Evolutionary conservation across 1,140 invertebrate genomes (phyloP), one percentile per base, ranked within the genome.

Genomic region (Drosophila miranda): DNA sequence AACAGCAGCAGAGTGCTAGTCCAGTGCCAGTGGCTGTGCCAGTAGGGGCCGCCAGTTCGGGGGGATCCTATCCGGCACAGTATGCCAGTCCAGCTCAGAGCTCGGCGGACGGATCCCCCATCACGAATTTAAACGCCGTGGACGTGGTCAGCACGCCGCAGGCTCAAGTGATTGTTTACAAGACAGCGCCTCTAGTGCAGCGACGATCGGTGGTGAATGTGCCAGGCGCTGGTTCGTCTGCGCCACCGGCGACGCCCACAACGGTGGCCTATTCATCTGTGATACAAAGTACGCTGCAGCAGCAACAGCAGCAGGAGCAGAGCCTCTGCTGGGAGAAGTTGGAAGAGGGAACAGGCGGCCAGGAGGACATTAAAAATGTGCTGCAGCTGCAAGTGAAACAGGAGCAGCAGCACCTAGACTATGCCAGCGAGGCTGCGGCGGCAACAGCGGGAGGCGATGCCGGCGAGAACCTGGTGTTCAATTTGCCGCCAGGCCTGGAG

Each of bases 241-340:
- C 74, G 26, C 16, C 67, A 43, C 13, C 52, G 13, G 46, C 60
- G 19, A 61, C 82, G 42, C 75, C 82, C 60, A 76, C 78, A 55
- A 84, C 89, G 43, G 89, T 90, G 43, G 89, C 89, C 49, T 90
- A 90, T 62, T 89, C 89, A 76, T 90, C 89, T 90, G 89, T 90
- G 89, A 90, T 90, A 90, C 89, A 90, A 89, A 89, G 89, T 59
- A 90, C 89, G 49, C 66, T 88, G 64, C 89, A 87, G 45, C 83
- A 89, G 30, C 81, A 75, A 60, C 74, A 86, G 28, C 79, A 52
- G 13, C 76, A 70, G 38, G 78, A 86, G 46, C 75, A 81, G 42
- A 81, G 69, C 21, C 72, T 77, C 44, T 89, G 81, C 70, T 90
- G 89, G 87, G 77, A 82, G 34, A 90, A 90, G 52, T 77, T 89